These are phyloP conservation scores for Manis javanica DNA, from an alignment of 2,797 vertebrate genomes.

Conservation along the genomic window DNA sequence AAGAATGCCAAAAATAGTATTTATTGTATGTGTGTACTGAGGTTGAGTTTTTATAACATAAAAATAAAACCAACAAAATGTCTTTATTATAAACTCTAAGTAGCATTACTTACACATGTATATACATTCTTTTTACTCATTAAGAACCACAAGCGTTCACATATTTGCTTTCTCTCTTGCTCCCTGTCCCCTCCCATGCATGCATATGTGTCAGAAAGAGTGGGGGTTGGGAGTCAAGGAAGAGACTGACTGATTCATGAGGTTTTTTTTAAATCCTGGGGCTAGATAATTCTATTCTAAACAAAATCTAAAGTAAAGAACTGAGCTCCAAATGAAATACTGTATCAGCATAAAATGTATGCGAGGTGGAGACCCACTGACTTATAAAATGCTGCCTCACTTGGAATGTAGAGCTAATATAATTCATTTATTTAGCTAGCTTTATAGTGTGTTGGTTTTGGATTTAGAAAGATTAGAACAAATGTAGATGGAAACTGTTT, in stretches of 20 bases:
- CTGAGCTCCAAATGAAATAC: slow-evolving; percentile 79
- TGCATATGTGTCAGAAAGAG: not conserved
- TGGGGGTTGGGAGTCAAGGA: not conserved
- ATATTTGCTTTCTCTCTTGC: not conserved
- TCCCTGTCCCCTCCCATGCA: too few relatives aligned
- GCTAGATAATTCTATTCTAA: slow-evolving; percentile 84
- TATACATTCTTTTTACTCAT: not conserved
- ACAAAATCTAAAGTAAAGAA: slow-evolving; percentile 83
- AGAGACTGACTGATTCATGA: not conserved
- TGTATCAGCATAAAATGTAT: slow-evolving; percentile 85
- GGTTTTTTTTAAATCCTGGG: slow-evolving; percentile 17
- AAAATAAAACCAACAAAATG: not conserved
- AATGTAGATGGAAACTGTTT: slow-evolving; percentile 89
- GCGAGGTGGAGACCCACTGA: slow-evolving; percentile 77
- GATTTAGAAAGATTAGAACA: slow-evolving; percentile 87
- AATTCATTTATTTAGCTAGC: slow-evolving; percentile 88
- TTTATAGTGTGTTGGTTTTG: slow-evolving; percentile 88
- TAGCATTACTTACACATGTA: not conserved
- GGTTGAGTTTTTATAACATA: not conserved
- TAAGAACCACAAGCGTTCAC: not conserved
- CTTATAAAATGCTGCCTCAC: slow-evolving; percentile 84
- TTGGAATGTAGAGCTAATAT: slow-evolving; percentile 82
- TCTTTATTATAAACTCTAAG: not conserved
- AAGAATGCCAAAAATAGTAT: not conserved
- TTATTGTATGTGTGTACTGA: not conserved